These are phyloP conservation scores for Formica exsecta DNA, from an alignment of 1,140 invertebrate genomes.

Conservation along the genomic window DNA sequence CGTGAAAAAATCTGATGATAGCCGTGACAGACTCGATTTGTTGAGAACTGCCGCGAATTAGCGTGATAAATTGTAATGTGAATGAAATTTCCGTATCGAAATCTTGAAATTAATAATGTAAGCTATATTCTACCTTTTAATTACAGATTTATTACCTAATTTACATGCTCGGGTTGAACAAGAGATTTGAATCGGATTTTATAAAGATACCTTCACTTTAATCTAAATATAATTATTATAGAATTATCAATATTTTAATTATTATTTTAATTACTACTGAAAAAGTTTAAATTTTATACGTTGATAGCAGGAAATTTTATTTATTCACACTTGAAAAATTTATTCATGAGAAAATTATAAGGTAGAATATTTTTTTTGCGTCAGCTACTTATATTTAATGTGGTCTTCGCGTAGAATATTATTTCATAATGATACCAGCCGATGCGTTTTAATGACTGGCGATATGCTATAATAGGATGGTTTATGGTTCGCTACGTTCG, in stretches of 20 bases:
- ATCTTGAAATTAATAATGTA: slow-evolving; percentile 10
- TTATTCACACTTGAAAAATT: neutral
- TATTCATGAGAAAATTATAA: neutral
- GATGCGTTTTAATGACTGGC: slow-evolving; percentile 16
- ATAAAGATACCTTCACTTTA: neutral
- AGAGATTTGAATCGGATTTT: neutral
- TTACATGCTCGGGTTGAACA: slow-evolving; percentile 10
- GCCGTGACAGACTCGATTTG: neutral
- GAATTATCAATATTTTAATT: slow-evolving; percentile 21
- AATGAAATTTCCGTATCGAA: slow-evolving; percentile 20
- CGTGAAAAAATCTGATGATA: slow-evolving; percentile 24
- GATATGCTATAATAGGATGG: slow-evolving; percentile 19
- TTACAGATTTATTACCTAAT: slow-evolving; percentile 13
- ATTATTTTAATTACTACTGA: neutral
- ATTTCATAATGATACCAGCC: slow-evolving; percentile 22
- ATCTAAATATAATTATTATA: neutral
- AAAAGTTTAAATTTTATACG: neutral
- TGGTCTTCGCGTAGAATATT: neutral
- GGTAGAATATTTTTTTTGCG: neutral
- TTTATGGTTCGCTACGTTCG: slow-evolving; percentile 59
- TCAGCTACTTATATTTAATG: neutral
- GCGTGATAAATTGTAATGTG: slow-evolving; percentile 28
- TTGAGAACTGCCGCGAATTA: slow-evolving; percentile 10
- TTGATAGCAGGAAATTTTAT: neutral
- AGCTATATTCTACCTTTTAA: neutral